These are phyloP conservation scores for Schizaphis graminum DNA, from an alignment of 2,888 invertebrate species.

Conservation along the genomic window DNA sequence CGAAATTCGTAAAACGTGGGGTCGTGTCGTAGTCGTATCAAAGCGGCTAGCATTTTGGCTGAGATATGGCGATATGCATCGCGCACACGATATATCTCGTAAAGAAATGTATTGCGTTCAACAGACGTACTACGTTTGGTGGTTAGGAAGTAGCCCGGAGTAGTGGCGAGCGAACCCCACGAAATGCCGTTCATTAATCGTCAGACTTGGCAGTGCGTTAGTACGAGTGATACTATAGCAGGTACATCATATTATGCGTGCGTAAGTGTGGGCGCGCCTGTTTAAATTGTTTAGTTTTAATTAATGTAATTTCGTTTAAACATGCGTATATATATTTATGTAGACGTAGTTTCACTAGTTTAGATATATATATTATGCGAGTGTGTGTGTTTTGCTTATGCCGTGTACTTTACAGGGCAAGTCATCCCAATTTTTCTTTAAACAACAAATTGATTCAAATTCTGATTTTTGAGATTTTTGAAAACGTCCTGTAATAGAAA, in stretches of 20 bases:
- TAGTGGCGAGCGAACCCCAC: neutral
- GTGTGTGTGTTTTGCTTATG: neutral
- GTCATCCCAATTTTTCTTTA: neutral
- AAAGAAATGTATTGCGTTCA: slow-evolving; percentile 3
- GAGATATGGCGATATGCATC: neutral
- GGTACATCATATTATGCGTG: neutral
- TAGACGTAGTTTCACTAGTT: neutral
- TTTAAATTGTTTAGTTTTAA: slow-evolving; percentile 42
- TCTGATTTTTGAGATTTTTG: neutral
- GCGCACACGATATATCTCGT: neutral
- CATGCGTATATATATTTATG: neutral
- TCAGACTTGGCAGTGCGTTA: neutral
- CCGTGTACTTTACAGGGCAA: neutral
- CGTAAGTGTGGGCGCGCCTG: neutral
- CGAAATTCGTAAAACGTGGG: neutral
- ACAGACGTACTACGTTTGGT: neutral
- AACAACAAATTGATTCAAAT: neutral
- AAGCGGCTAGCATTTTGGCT: neutral
- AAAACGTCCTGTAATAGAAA: no score
- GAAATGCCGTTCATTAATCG: slow-evolving; percentile 12
- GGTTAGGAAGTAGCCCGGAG: neutral
- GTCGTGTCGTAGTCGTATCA: neutral
- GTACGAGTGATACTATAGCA: neutral
- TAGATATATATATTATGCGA: neutral
- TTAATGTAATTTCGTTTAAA: slow-evolving; percentile 21